A percentile compares a stretch with the other conserved stretches of the same genome.
These are phyloP conservation scores for Tapera naevia DNA, from an alignment of 2,797 vertebrate species.

Conservation along the genomic window DNA sequence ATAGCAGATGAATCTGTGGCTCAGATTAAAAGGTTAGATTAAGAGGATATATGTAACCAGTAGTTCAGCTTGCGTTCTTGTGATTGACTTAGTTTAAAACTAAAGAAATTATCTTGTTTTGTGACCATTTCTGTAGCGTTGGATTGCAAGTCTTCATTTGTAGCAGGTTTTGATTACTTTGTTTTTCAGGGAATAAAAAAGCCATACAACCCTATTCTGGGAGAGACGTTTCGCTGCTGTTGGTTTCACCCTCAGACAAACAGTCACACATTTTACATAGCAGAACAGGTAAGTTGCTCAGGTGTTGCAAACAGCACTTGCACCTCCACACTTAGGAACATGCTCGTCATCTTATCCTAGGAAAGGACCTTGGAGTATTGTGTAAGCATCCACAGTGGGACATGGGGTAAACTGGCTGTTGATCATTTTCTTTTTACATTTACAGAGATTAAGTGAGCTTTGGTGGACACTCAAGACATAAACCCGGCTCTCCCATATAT, in stretches of 20 bases:
- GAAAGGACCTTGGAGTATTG: neutral
- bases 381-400: neutral
- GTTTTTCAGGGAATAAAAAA: slow-evolving; percentile 92
- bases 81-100: neutral
- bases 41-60: neutral
- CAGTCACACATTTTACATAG: slow-evolving; percentile 96
- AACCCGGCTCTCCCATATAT: neutral
- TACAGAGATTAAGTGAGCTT: neutral
- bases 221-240: slow-evolving; percentile 95
- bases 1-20: neutral
- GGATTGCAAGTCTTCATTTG: neutral
- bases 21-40: neutral
- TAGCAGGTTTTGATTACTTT: neutral
- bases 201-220: slow-evolving; percentile 95
- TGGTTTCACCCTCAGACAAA: slow-evolving; percentile 92
- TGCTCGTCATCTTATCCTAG: neutral
- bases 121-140: neutral
- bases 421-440: neutral
- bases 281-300: slow-evolving; percentile 86
- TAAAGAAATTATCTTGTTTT: neutral
- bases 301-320: neutral
- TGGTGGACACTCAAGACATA: neutral
- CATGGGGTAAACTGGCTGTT: neutral
- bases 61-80: neutral
- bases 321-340: neutral